Evolutionary conservation across 2,888 invertebrate genomes (phyloP), one percentile per base, ranked within the genome.

Genomic region (Apantesis nais): DNA sequence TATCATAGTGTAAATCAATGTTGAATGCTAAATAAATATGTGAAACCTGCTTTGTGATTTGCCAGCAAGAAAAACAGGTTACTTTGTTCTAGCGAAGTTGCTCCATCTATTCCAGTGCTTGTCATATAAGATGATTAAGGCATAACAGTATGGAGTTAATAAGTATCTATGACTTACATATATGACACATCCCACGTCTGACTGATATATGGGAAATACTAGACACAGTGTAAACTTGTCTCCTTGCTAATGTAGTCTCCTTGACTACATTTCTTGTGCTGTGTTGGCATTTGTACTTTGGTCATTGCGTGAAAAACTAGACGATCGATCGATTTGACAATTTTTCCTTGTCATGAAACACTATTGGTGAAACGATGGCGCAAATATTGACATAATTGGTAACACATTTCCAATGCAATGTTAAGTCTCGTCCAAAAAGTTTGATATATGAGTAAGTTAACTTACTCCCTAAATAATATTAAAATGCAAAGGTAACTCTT

Each of bases 71-170:
- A 66, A 52, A 70, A 66, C 70, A 52, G 70, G 70, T 70, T 69
- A 69, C 60, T 55, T 44, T 48, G 48, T 62, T 22, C 65, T 16
- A 66, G 39, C 60, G 34, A 52, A 61, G 68, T 63, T 39, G 63
- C 25, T 55, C 68, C 63, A 68, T 68, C 68, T 55, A 70, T 62
- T 71, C 63, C 44, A 19, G 66, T 67, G 63, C 63, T 62, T 71
- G 63, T 67, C 71, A 63, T 71, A 67, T 63, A 71, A 48, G 71
- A 71, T 71, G 66, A 71, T 71, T 71, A 67, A 71, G 71, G 71
- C 63, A 67, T 71, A 67, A 60, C 41, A 31, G 19, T 39, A 58
- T 66, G 39, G 37, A 58, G 25, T 58, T 44, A 41, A 67, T 68
- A 44, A 29, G 29, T 58, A 29, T 58, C 29, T 58, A 58, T 58